Percentiles rank a stretch among this genome's conserved stretches.
These are phyloP conservation scores for Orthonychiurus folsomi DNA, from an alignment of 2,888 invertebrate species.

Conservation along the genomic window DNA sequence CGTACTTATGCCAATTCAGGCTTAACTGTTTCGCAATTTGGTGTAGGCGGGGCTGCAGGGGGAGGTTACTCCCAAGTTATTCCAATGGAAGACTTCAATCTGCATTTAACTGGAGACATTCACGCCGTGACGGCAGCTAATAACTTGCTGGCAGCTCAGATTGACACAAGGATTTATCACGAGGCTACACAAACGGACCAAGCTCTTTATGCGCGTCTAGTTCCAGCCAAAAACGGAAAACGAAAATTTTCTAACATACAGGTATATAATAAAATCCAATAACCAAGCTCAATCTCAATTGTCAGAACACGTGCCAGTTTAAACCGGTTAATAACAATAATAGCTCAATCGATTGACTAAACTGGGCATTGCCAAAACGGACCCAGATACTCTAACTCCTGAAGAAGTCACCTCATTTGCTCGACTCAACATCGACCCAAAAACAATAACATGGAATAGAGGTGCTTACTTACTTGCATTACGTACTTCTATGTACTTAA, in stretches of 20 bases:
- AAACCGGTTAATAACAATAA: too few relatives aligned
- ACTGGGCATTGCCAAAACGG: constrained; percentile 73
- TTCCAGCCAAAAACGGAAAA: constrained; percentile 70
- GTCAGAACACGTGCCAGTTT: background rate
- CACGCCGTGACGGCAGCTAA: constrained; percentile 98
- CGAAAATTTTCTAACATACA: constrained; percentile 82
- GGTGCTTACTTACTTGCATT: constrained; percentile 56
- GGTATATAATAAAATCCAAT: too few relatives aligned
- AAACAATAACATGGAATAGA: constrained; percentile 87
- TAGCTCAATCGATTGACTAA: constrained; percentile 49
- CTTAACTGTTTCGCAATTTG: background rate
- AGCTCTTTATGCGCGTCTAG: constrained; percentile 76
- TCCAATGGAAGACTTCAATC: constrained; percentile 99
- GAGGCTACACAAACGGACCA: constrained; percentile 84
- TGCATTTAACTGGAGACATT: constrained; percentile 95
- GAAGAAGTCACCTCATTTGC: constrained; percentile 74
- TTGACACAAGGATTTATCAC: constrained; percentile 94
- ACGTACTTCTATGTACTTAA: background rate
- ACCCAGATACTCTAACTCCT: constrained; percentile 67
- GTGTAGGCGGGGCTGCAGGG: constrained; percentile 74
- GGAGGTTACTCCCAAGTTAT: constrained; percentile 74
- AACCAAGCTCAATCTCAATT: background rate
- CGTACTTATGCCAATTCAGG: background rate
- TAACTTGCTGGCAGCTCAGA: constrained; percentile 92
- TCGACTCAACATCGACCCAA: constrained; percentile 79